phyloP scores from a whole-genome alignment of 2,797 vertebrate genomes.

The Thamnophis elegans region DNA sequence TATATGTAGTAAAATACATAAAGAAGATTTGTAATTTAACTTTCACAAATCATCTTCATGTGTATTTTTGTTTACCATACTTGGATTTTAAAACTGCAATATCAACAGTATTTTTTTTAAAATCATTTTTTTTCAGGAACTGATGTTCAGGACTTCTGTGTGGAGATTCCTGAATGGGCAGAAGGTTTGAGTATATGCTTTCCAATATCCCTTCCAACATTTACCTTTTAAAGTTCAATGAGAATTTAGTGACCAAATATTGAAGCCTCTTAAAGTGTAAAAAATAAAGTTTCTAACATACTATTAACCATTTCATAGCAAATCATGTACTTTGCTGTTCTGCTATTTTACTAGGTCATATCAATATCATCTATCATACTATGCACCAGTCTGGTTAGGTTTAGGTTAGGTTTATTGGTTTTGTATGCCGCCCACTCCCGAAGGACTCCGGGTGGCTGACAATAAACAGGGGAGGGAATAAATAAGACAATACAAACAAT shows the following conservation, averaged over 20 bases:
- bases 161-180: not conserved
- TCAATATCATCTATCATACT: not conserved
- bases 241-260: not conserved
- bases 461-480: no score
- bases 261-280: conserved; percentile 10
- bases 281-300: conserved; percentile 30
- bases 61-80: not conserved
- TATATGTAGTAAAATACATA: conserved; percentile 41
- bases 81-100: conserved; percentile 26
- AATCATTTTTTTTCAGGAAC: conserved; percentile 10
- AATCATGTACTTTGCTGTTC: not conserved
- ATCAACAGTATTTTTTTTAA: conserved; percentile 14
- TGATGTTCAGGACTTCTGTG: not conserved
- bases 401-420: no score
- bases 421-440: no score
- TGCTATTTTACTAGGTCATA: not conserved
- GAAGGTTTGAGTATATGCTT: not conserved
- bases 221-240: not conserved
- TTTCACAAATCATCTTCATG: conserved; percentile 24
- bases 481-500: no score
- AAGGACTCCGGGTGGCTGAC: no score
- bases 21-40: conserved; percentile 35
- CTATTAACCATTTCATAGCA: not conserved
- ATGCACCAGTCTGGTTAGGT: not conserved
- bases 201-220: not conserved